Percentiles rank a stretch among this genome's conserved stretches.
Conservation (phyloP, 2,113 vertebrate genomes). For the Oncorhynchus mykiss region DNA sequence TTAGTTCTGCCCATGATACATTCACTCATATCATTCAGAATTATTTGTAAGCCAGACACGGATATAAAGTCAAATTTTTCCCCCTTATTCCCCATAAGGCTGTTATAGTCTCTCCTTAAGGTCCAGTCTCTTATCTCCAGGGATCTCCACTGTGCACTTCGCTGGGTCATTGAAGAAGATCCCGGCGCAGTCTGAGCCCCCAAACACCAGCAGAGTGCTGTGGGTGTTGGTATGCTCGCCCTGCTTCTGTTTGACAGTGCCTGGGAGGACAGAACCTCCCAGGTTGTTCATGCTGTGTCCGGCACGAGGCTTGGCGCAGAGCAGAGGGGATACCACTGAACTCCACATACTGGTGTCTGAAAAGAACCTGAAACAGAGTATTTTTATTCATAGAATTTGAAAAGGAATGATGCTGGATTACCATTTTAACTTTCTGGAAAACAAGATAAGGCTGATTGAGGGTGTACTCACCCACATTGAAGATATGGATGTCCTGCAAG, state of each 20-base stretch:
- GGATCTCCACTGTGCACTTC: slow-evolving; percentile 66
- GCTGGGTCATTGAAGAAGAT: slow-evolving; percentile 78
- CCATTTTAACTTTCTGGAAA: neutral
- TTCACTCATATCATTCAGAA: too few species aligned
- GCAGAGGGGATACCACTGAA: slow-evolving; percentile 63
- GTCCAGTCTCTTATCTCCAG: slow-evolving; percentile 21
- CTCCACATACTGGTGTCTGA: slow-evolving; percentile 82
- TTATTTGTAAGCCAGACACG: too few species aligned
- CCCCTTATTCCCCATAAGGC: neutral
- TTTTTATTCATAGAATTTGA: neutral
- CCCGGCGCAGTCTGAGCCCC: slow-evolving; percentile 80
- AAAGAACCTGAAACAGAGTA: neutral
- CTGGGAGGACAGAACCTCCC: slow-evolving; percentile 38
- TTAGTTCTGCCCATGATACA: too few species aligned
- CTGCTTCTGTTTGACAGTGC: slow-evolving; percentile 51
- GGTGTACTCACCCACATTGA: slow-evolving; percentile 73
- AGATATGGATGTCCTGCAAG: slow-evolving; percentile 80
- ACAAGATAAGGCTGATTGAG: neutral
- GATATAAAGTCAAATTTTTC: too few species aligned
- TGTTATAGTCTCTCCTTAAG: neutral
- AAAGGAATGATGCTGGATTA: neutral
- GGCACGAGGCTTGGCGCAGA: slow-evolving; percentile 76
- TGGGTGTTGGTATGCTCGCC: slow-evolving; percentile 28
- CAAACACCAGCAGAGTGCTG: slow-evolving; percentile 77
- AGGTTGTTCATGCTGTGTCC: slow-evolving; percentile 80